A percentile compares a stretch with the other conserved stretches of the same genome.
These are phyloP conservation scores for Notocelia uddmanniana DNA, from an alignment of 2,888 invertebrate genomes.

Conservation along the genomic window DNA sequence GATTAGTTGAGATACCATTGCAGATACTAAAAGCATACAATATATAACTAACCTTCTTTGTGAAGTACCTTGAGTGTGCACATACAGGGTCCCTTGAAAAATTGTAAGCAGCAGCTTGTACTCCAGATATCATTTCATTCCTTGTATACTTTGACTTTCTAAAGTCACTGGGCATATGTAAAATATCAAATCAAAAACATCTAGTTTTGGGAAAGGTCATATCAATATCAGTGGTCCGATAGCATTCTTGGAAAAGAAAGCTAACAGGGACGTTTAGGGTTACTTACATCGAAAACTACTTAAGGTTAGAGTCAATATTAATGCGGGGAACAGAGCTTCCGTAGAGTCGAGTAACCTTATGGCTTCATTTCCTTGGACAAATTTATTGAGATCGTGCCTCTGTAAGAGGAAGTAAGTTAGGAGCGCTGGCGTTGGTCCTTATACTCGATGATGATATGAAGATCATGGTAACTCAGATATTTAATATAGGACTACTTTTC, in stretches of 20 bases:
- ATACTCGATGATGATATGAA: neutral
- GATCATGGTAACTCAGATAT: neutral
- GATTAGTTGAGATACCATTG: conserved; percentile 2
- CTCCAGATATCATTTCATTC: conserved; percentile 33
- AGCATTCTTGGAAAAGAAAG: conserved; percentile 64
- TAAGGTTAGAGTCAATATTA: conserved; percentile 65
- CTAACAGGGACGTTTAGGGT: conserved; percentile 59
- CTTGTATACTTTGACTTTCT: conserved; percentile 9
- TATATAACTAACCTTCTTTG: neutral
- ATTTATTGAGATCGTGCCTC: conserved; percentile 80
- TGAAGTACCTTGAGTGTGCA: neutral
- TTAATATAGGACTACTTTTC: too few relatives aligned
- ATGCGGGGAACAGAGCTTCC: conserved; percentile 62
- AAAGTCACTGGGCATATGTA: conserved; percentile 6
- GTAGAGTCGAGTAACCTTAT: conserved; percentile 71
- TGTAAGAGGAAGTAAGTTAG: conserved; percentile 61
- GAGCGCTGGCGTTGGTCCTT: conserved; percentile 53
- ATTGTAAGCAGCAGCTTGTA: neutral
- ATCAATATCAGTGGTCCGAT: conserved; percentile 49
- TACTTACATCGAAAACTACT: conserved; percentile 68
- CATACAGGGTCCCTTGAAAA: neutral
- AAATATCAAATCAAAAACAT: conserved; percentile 27
- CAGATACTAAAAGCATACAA: conserved; percentile 5
- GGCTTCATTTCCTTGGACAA: conserved; percentile 79
- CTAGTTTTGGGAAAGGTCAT: conserved; percentile 36